Evolutionary conservation across 2,888 invertebrate genomes (phyloP).

Genomic region (Colostygia pectinataria): DNA sequence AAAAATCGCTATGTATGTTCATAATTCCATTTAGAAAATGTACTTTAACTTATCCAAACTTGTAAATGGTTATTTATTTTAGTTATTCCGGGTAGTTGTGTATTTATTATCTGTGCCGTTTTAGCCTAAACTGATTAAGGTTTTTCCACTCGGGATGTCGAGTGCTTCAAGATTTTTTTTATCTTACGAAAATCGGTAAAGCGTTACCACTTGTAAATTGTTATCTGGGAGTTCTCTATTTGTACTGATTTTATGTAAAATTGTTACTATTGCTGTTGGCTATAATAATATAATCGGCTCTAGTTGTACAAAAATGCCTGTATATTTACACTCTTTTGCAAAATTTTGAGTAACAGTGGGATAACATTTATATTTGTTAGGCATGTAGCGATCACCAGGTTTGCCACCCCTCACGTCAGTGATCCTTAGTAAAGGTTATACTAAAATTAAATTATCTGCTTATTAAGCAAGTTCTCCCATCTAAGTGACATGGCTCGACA

Average conservation of each 20-base stretch:
- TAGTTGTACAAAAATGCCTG: conserved; percentile 38
- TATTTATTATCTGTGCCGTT: neutral
- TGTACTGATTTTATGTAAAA: conserved; percentile 26
- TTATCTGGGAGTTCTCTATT: conserved; percentile 10
- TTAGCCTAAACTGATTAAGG: neutral
- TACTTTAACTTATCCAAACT: no score
- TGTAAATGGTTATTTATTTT: neutral
- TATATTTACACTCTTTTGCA: conserved; percentile 33
- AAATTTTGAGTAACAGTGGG: conserved; percentile 2
- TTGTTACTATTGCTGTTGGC: conserved; percentile 27
- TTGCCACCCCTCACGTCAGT: no score
- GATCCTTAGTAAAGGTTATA: no score
- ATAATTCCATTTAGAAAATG: no score
- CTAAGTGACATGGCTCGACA: no score
- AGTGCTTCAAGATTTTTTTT: conserved; percentile 1
- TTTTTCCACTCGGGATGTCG: neutral
- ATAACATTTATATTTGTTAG: no score
- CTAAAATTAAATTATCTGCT: no score
- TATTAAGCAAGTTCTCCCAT: no score
- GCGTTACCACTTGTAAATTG: conserved; percentile 8
- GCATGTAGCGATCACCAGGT: no score
- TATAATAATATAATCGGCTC: conserved; percentile 25
- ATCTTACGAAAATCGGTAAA: neutral
- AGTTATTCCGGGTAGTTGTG: conserved; percentile 2
- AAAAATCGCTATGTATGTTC: neutral